These are phyloP conservation scores for Spisula subtruncata DNA, from an alignment of 2,888 invertebrate species.

Conservation along the genomic window DNA sequence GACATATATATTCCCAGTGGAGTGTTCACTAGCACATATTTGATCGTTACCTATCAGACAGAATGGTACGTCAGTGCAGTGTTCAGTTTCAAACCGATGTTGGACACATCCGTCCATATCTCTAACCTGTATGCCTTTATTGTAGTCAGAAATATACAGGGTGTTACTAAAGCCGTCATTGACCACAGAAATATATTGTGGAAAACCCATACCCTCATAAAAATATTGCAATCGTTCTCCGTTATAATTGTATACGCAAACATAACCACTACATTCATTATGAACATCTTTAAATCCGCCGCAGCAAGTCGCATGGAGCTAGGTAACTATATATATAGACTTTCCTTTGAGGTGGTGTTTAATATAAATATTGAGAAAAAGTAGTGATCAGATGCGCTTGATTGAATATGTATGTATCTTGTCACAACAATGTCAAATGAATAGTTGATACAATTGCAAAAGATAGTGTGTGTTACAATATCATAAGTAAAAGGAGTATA, in stretches of 20 bases:
- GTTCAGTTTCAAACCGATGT: not conserved
- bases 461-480: too few relatives aligned
- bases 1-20: not conserved
- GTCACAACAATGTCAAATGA: too few relatives aligned
- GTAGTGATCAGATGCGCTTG: too few relatives aligned
- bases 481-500: too few relatives aligned
- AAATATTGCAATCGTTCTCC: not conserved
- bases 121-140: not conserved
- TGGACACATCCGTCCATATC: not conserved
- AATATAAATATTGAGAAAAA: too few relatives aligned
- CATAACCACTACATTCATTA: slow-evolving; percentile 23
- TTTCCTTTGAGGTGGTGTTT: too few relatives aligned
- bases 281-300: not conserved
- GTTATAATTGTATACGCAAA: not conserved
- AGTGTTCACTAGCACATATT: not conserved
- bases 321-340: too few relatives aligned
- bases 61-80: not conserved
- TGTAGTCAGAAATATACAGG: not conserved
- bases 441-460: too few relatives aligned
- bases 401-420: too few relatives aligned
- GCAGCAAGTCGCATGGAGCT: not conserved
- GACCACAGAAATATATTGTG: not conserved
- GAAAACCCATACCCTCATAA: not conserved
- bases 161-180: not conserved
- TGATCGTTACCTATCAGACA: not conserved